Conservation (phyloP, 2,797 vertebrate genomes). For the Microcaecilia unicolor region DNA sequence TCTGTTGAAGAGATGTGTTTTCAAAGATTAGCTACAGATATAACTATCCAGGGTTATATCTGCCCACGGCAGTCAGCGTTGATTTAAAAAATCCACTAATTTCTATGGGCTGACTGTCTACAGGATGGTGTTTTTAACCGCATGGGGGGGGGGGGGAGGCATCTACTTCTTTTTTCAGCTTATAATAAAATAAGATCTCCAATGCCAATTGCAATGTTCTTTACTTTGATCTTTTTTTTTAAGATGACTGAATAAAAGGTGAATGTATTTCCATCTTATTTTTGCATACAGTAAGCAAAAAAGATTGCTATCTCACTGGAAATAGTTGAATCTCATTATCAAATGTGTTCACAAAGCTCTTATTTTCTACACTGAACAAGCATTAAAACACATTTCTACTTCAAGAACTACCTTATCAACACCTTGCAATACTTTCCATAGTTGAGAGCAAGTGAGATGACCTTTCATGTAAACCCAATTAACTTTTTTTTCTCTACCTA, state of each 20-base stretch:
- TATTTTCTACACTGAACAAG: conserved; percentile 22
- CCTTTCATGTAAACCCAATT: conserved; percentile 34
- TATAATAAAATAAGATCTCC: too few species aligned
- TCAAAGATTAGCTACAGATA: too few species aligned
- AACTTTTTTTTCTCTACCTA: conserved; percentile 29
- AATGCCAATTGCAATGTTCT: too few species aligned
- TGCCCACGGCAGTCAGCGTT: too few species aligned
- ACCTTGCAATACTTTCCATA: conserved; percentile 2
- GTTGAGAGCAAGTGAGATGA: conserved; percentile 18
- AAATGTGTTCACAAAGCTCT: conserved; percentile 11
- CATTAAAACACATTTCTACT: conserved; percentile 19
- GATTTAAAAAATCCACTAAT: too few species aligned
- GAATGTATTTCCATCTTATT: fast-evolving
- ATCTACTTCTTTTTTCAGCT: too few species aligned
- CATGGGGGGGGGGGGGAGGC: too few species aligned
- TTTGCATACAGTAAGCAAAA: conserved; percentile 33
- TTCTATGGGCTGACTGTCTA: too few species aligned
- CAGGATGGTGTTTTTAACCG: too few species aligned
- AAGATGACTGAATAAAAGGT: fast-evolving
- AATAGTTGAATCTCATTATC: conserved; percentile 46
- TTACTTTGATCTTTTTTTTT: neutral
- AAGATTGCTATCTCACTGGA: conserved; percentile 12
- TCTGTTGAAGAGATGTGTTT: too few species aligned
- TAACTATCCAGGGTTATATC: too few species aligned
- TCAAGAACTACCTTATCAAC: conserved; percentile 9